Evolutionary conservation across 2,113 vertebrate species (phyloP).

Genomic region (Vidua macroura): DNA sequence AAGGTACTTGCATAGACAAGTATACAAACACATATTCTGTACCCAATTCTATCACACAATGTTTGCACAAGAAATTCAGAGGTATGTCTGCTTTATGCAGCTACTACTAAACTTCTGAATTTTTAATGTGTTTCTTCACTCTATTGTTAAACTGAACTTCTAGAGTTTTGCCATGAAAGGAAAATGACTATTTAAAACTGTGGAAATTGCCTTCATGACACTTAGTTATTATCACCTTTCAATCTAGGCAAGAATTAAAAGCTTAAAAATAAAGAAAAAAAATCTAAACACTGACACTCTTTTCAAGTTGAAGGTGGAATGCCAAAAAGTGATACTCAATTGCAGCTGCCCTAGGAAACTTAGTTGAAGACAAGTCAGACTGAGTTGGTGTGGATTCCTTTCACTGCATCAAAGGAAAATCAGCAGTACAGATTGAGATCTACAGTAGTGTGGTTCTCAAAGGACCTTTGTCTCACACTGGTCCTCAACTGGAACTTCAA

Average conservation of each 20-base stretch:
- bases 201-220: background rate
- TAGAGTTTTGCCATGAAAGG: background rate
- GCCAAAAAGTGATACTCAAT: background rate
- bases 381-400: background rate
- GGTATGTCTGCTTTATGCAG: background rate
- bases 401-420: background rate
- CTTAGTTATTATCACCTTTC: background rate
- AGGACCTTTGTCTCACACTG: background rate
- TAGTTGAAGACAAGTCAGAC: background rate
- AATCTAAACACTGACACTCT: background rate
- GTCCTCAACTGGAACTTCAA: background rate
- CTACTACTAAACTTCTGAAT: background rate
- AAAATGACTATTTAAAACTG: background rate
- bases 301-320: background rate
- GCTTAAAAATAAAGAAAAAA: background rate
- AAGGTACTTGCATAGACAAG: conserved; percentile 27
- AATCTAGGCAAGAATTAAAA: background rate
- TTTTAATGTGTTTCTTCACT: background rate
- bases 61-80: background rate
- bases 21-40: background rate
- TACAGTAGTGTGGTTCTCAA: background rate
- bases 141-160: background rate
- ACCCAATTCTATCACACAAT: background rate
- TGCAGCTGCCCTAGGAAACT: background rate
- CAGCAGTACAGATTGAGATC: background rate